Evolutionary conservation across 2,888 invertebrate genomes (phyloP), one percentile per base, ranked within the genome.

Genomic region (Seladonia tumulorum): DNA sequence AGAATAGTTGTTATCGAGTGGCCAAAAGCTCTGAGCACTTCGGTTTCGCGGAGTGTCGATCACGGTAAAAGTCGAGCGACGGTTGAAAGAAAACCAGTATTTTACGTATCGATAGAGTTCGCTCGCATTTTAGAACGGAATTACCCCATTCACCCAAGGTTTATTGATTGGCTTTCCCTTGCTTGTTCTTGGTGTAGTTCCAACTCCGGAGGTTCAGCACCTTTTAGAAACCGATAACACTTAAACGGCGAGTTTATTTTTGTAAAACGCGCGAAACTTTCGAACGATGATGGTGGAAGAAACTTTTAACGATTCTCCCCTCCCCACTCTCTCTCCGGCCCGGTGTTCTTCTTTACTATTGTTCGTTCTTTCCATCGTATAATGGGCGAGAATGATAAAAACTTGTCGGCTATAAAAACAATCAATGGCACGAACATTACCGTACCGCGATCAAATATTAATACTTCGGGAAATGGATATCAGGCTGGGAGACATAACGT

Each of bases 301-400:
- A 57, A 57, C n/a, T 39, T 57, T 35, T 76, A 25, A 45, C 29
- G n/a, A 42, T 49, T 70, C 18, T 4, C n/a, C 12, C 12, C n/a
- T 5, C 12, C 0, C 12, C 60, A 14, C 25, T 12, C 10, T 10
- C 35, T 35, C 35, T 2, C 35, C 18, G 16, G 0, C 14, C 14
- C n/a, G 22, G 2, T 16, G 14, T 60, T 60, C n/a, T 12, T 25
- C 16, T 14, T 14, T 60, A 25, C 10, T 16, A 14, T 60, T 60
- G 25, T 25, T 60, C 25, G 12, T 57, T 57, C n/a, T 57, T 14
- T 25, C 14, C 2, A 14, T 5, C 25, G 60, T 16, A 25, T 25
- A 60, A 25, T 12, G 60, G 60, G n/a, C 42, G 10, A 39, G 25
- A 68, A 66, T 25, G 79, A 68, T 79, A 57, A 70, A 74, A 39